Conservation (phyloP, 2,113 vertebrate genomes). For the Catharus fuscescens region DNA sequence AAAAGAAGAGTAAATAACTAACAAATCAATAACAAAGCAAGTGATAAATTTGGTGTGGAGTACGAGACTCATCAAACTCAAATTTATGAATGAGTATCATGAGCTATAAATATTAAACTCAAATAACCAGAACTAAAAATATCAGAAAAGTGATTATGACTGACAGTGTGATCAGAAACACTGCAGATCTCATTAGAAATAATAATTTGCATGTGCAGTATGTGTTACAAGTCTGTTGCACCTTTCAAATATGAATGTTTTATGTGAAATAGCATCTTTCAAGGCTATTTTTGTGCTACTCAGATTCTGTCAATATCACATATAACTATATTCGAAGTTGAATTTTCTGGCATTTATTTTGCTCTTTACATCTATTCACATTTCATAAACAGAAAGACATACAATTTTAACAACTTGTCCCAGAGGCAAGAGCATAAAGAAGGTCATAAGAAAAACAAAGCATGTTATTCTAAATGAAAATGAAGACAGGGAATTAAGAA, state of each 20-base stretch:
- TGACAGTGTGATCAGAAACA: conserved; percentile 34
- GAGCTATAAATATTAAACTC: conserved; percentile 18
- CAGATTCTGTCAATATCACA: background rate
- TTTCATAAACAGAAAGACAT: conserved; percentile 34
- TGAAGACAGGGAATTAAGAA: conserved; percentile 41
- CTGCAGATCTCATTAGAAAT: conserved; percentile 5
- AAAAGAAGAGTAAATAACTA: conserved; percentile 27
- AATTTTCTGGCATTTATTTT: background rate
- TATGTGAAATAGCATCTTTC: background rate
- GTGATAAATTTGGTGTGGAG: background rate
- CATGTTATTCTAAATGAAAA: conserved; percentile 40
- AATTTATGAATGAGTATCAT: background rate
- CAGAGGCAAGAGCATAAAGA: conserved; percentile 41
- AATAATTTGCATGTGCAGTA: background rate
- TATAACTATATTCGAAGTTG: background rate
- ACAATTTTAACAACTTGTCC: conserved; percentile 33
- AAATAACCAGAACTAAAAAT: conserved; percentile 51
- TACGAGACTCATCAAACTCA: background rate
- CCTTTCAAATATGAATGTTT: conserved; percentile 2
- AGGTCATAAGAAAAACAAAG: conserved; percentile 55
- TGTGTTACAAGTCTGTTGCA: background rate
- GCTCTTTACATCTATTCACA: background rate
- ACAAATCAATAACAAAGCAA: conserved; percentile 47
- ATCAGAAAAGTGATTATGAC: conserved; percentile 33
- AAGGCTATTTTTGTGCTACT: background rate